Evolutionary conservation across 35 echinoderm and acorn worm genomes (phyloP).

Genomic region (Apostichopus californicus): DNA sequence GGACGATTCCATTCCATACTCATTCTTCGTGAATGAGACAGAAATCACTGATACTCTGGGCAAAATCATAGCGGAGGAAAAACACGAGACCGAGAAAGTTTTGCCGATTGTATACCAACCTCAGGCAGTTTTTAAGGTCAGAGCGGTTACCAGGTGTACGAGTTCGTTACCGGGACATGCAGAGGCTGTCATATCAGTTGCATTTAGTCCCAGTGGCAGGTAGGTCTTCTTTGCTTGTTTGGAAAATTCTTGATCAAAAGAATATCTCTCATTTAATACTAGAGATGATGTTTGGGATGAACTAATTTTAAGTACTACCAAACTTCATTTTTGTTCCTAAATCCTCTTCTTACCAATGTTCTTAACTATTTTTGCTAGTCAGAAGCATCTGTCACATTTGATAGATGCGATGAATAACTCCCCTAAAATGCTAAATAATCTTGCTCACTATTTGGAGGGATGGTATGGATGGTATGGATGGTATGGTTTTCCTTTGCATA

Average conservation of each 20-base stretch:
- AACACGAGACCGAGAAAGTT: slow-evolving; percentile 96
- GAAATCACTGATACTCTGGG: slow-evolving; percentile 80
- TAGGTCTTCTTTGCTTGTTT: not conserved
- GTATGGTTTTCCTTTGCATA: no score
- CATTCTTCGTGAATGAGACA: slow-evolving; percentile 93
- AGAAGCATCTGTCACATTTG: no score
- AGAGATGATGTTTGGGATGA: no score
- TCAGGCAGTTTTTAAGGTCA: slow-evolving; percentile 92
- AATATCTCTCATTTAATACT: not conserved
- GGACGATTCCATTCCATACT: slow-evolving; percentile 95
- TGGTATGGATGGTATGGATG: no score
- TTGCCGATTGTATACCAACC: slow-evolving; percentile 92
- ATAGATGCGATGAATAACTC: no score
- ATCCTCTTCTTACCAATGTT: no score
- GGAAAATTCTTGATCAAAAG: not conserved
- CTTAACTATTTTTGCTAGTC: no score
- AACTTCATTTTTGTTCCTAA: no score
- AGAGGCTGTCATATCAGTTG: slow-evolving; percentile 98
- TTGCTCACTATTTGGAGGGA: no score
- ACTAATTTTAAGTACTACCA: no score
- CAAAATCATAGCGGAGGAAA: slow-evolving; percentile 62
- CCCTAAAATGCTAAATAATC: no score
- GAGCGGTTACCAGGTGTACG: slow-evolving; percentile 89
- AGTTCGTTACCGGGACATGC: slow-evolving; percentile 94
- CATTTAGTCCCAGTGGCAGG: slow-evolving; percentile 96